Base-by-base conservation (phyloP, 2,797 vertebrate species). In the Lithobates pipiens region DNA sequence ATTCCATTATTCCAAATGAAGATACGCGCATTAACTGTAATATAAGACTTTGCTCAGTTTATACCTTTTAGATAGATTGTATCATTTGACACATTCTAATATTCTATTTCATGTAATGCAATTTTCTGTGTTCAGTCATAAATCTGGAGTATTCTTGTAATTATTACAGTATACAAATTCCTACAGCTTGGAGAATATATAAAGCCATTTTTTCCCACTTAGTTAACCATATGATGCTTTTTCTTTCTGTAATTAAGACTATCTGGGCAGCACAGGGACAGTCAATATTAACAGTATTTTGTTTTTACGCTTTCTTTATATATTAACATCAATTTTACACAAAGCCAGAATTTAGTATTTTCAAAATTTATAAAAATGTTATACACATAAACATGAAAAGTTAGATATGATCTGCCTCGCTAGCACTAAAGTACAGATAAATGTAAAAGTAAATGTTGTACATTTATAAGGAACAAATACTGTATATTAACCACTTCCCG, bases 21-120 rank as follows among this genome's bases (percentile, higher is more conserved):
- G 39, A 71, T 80, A 46, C 68, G 54, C 23, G 27, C 74, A 82
- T 81, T 82, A 82, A 57, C 80, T 29, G 69, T 73, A 82, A 82
- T 39, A 44, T 50, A 18, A 73, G 50, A 39, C 70, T 27, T 73
- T 44, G 34, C 34, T 82, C 25, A 44, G 61, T 82, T 10, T 82
- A 36, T 29, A 54, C 36, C 73, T 82, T 63, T 27, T n/a, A 46
- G 79, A 73, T 11, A 39, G 71, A 63, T 63, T 27, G 32, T 81
- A 82, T 82, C 70, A 73, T 57, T 73, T 73, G 34, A 73, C 80
- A 82, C 79, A 73, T 29, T 21, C 69, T 63, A 50, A 72, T 73
- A 81, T 81, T 73, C 29, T 42, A 63, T 82, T 82, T 72, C 46
- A 21, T 39, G 80, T 82, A 82, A 82, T 29, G 39, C 39, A n/a